Evolutionary conservation across 2,113 vertebrate genomes (phyloP).

Genomic region (Poicephalus meyeri): DNA sequence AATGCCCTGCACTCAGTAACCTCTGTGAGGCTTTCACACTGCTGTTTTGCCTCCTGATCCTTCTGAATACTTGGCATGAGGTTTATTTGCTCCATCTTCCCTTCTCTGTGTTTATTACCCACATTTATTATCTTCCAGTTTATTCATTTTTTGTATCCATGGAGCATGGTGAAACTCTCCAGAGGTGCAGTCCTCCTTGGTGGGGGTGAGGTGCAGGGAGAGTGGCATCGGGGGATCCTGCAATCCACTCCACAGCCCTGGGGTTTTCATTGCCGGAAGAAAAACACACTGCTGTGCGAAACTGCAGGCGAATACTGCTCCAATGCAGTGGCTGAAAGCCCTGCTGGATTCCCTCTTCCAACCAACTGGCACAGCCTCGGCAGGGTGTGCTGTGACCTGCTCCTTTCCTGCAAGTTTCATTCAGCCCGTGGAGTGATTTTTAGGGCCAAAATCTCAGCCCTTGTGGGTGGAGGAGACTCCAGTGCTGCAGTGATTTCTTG

Average conservation of each 20-base stretch:
- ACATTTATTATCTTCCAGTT: neutral
- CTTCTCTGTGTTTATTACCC: neutral
- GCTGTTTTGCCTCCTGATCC: neutral
- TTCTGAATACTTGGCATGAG: neutral
- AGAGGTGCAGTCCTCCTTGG: neutral
- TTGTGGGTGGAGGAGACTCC: neutral
- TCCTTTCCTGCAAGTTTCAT: neutral
- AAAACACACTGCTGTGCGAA: neutral
- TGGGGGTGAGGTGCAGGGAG: neutral
- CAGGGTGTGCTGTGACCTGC: accelerated
- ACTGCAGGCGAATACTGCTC: accelerated
- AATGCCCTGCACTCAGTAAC: neutral
- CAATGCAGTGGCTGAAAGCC: neutral
- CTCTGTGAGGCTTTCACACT: neutral
- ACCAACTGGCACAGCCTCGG: neutral
- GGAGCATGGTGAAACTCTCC: neutral
- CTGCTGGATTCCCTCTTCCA: accelerated
- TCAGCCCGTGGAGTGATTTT: neutral
- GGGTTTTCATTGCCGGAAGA: neutral
- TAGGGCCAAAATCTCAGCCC: neutral
- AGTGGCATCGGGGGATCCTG: accelerated
- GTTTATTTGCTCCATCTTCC: neutral
- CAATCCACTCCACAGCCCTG: accelerated
- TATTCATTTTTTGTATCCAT: accelerated
- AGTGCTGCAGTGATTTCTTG: neutral